Evolutionary conservation across 1,140 invertebrate species (phyloP).

Genomic region (Diorhabda carinulata): DNA sequence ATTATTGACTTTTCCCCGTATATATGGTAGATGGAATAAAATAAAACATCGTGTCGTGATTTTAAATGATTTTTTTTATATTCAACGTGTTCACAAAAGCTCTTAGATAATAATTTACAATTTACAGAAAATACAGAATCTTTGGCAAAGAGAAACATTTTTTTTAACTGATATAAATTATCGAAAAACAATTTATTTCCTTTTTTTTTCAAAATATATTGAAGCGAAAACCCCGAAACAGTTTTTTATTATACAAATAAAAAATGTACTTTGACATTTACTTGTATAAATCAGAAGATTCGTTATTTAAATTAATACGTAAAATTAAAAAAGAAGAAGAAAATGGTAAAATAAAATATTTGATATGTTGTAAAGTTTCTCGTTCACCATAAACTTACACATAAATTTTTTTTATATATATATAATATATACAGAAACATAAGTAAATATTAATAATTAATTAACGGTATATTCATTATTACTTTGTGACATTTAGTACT

Average conservation of each 20-base stretch:
- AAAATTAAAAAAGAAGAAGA: no score
- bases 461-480: not conserved
- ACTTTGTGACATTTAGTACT: not conserved
- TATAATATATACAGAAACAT: conserved; percentile 30
- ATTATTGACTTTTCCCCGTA: not conserved
- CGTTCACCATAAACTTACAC: conserved; percentile 29
- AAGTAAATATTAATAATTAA: not conserved
- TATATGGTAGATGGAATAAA: not conserved
- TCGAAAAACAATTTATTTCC: not conserved
- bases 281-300: no score
- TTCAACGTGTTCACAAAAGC: conserved; percentile 47
- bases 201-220: no score
- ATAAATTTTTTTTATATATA: conserved; percentile 21
- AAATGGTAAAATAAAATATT: no score
- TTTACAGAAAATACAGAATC: conserved; percentile 39
- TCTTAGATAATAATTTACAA: conserved; percentile 44
- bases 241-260: no score
- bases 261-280: no score
- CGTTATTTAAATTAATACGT: no score
- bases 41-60: conserved; percentile 25
- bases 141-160: conserved; percentile 43
- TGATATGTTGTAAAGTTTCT: conserved; percentile 15
- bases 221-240: no score
- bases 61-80: conserved; percentile 44
- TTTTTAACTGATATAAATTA: not conserved